phyloP scores from a whole-genome alignment of 1,140 invertebrate genomes.

The Apis cerana region DNA sequence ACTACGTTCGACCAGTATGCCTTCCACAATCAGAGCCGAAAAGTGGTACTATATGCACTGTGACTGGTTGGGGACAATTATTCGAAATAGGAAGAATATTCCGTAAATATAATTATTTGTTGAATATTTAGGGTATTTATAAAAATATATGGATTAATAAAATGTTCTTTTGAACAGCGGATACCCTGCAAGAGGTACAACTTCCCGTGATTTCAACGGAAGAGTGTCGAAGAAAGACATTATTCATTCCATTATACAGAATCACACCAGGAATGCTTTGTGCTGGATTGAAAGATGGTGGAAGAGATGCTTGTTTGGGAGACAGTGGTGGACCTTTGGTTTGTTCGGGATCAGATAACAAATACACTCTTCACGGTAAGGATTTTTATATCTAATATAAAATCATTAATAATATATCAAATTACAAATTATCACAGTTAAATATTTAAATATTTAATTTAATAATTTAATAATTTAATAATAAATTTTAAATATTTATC shows the following conservation, averaged over 20 bases:
- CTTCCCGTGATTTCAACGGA: conserved; percentile 91
- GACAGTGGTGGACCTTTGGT: conserved; percentile 86
- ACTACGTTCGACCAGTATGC: conserved; percentile 89
- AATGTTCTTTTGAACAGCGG: conserved; percentile 82
- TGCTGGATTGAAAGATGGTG: conserved; percentile 84
- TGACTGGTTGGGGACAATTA: conserved; percentile 91
- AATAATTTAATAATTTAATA: too few species aligned
- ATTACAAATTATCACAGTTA: neutral
- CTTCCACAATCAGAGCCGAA: conserved; percentile 82
- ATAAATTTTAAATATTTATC: neutral
- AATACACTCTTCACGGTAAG: conserved; percentile 76
- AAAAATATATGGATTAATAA: neutral
- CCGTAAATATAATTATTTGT: conserved; percentile 83
- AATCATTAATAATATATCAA: neutral
- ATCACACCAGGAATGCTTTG: conserved; percentile 87
- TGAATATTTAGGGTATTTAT: neutral
- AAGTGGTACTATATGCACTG: conserved; percentile 87
- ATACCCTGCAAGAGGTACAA: conserved; percentile 93
- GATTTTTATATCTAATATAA: neutral
- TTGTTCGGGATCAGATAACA: conserved; percentile 80
- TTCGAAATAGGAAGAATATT: conserved; percentile 90
- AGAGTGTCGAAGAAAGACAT: conserved; percentile 89
- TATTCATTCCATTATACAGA: conserved; percentile 88
- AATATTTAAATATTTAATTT: too few species aligned
- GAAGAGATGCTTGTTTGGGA: conserved; percentile 85